Percentiles rank a stretch among this genome's conserved stretches.
Evolutionary conservation across 2,113 vertebrate genomes (phyloP).

Genomic region (Macrotis lagotis): DNA sequence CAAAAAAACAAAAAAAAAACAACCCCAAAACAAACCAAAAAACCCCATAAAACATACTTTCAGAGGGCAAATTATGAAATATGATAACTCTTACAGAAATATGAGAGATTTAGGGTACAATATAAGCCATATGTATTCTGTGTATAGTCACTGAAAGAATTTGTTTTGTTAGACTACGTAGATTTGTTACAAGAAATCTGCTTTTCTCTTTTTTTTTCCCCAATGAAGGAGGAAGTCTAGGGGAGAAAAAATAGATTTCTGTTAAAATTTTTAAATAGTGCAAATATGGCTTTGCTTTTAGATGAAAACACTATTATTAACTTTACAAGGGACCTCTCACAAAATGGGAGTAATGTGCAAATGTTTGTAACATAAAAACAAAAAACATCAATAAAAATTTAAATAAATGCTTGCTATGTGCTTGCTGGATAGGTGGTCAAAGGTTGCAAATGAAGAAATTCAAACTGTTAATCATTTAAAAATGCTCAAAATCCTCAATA

Average conservation of each 20-base stretch:
- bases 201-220: no score
- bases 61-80: neutral
- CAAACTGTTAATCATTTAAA: neutral
- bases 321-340: neutral
- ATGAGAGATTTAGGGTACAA: neutral
- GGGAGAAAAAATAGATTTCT: neutral
- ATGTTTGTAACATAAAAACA: neutral
- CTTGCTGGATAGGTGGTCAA: neutral
- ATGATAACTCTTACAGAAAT: neutral
- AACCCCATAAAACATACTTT: no score
- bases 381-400: neutral
- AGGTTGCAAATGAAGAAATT: neutral
- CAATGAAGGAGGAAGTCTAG: neutral
- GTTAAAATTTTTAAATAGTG: neutral
- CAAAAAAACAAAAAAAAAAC: no score
- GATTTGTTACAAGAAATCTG: neutral
- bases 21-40: no score
- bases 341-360: neutral
- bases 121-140: neutral
- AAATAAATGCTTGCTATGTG: neutral
- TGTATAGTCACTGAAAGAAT: neutral
- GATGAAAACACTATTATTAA: neutral
- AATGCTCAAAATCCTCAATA: neutral
- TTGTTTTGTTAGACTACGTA: neutral
- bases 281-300: neutral